Conservation (phyloP, 2,797 vertebrate genomes). For the Silurus lanzhouensis region DNA sequence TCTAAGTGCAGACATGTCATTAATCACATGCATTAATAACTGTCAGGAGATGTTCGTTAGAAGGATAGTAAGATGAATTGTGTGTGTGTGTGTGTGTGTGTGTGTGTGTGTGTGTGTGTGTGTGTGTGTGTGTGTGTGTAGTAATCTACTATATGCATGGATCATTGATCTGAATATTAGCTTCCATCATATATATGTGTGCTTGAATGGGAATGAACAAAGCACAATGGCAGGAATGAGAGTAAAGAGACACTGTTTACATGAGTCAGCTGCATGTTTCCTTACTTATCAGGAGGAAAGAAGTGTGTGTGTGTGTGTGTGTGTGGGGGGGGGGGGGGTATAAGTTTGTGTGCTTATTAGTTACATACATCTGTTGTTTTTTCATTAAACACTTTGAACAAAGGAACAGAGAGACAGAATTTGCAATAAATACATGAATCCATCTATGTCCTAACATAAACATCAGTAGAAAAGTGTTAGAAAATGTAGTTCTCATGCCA, state of each 20-base stretch:
- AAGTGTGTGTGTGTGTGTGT: not conserved
- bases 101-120: not conserved
- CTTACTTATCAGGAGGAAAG: slow-evolving; percentile 9
- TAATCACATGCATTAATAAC: not conserved
- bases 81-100: slow-evolving; percentile 3
- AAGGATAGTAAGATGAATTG: not conserved
- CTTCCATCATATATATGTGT: slow-evolving; percentile 24
- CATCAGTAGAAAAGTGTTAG: not conserved
- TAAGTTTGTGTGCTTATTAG: not conserved
- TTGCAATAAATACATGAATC: not conserved
- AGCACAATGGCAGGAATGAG: slow-evolving; percentile 5
- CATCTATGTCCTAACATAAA: not conserved
- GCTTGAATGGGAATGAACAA: slow-evolving; percentile 11
- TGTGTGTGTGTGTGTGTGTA: slow-evolving; percentile 10
- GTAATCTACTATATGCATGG: slow-evolving; percentile 5
- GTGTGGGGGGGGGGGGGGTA: not conserved
- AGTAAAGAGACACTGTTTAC: slow-evolving; percentile 24
- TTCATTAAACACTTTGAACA: not conserved
- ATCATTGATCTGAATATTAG: slow-evolving; percentile 33
- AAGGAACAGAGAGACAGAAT: not conserved
- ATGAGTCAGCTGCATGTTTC: slow-evolving; percentile 1
- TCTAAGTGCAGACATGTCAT: not conserved
- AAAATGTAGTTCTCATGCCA: not conserved
- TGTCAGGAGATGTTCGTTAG: not conserved
- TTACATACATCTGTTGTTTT: not conserved